These are phyloP conservation scores for Noctuana brunneofusca DNA, from an alignment of 2,888 invertebrate genomes.

Conservation along the genomic window DNA sequence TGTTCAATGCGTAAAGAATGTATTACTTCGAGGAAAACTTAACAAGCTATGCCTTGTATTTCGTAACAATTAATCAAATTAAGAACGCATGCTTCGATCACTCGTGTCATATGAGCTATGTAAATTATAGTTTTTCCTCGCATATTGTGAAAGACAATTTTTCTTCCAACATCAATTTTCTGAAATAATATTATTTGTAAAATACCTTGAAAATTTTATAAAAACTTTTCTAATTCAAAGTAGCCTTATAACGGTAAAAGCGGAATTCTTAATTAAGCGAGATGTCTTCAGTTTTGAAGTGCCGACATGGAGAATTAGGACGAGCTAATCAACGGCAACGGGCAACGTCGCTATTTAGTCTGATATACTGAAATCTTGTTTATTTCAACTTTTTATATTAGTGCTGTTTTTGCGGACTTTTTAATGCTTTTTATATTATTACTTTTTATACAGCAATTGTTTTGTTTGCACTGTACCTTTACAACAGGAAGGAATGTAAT, in stretches of 20 bases:
- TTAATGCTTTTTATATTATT: too few species aligned
- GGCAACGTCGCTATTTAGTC: too few species aligned
- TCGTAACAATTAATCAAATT: conserved; percentile 5
- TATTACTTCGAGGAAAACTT: conserved; percentile 7
- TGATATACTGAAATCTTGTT: neutral
- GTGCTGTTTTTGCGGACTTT: neutral
- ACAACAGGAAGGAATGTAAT: too few species aligned
- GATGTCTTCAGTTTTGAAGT: conserved; percentile 4
- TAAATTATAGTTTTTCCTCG: neutral
- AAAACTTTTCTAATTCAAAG: too few species aligned
- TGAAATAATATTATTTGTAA: too few species aligned
- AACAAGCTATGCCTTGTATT: neutral
- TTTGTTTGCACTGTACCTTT: too few species aligned
- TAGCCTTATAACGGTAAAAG: too few species aligned
- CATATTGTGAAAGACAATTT: too few species aligned
- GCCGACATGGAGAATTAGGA: conserved; percentile 20
- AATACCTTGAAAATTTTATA: too few species aligned
- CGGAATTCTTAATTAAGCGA: conserved; percentile 11
- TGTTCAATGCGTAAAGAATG: neutral
- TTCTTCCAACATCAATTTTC: too few species aligned
- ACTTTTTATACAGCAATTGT: too few species aligned
- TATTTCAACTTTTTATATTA: neutral
- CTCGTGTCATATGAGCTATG: neutral
- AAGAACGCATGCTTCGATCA: neutral
- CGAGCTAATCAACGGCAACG: conserved; percentile 23